These are phyloP conservation scores for Sus cebifrons DNA, from an alignment of 2,797 vertebrate genomes.

Conservation along the genomic window DNA sequence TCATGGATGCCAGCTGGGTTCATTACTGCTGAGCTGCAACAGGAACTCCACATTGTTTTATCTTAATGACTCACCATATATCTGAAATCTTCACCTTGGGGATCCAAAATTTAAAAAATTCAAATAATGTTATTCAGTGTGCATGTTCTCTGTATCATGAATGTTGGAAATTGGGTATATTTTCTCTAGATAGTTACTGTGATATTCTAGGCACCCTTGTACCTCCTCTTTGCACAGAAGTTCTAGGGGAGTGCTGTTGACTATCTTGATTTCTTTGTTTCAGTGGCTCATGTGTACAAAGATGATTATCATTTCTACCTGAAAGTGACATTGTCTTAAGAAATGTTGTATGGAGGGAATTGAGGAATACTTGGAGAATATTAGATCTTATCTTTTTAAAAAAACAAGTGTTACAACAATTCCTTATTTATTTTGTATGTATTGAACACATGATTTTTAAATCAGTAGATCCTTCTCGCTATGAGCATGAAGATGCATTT, in stretches of 20 bases:
- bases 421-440: constrained; percentile 50
- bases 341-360: neutral
- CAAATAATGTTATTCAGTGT: neutral
- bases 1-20: no score
- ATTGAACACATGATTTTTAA: constrained; percentile 58
- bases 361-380: neutral
- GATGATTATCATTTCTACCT: constrained; percentile 12
- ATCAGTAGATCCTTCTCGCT: constrained; percentile 81
- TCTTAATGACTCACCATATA: neutral
- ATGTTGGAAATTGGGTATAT: neutral
- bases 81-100: constrained; percentile 45
- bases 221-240: neutral
- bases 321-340: neutral
- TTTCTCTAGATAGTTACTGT: neutral
- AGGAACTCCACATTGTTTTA: neutral
- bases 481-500: constrained; percentile 86
- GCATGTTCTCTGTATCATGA: neutral
- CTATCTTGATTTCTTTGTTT: neutral
- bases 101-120: constrained; percentile 11
- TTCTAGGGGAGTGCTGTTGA: constrained; percentile 27
- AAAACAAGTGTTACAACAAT: neutral
- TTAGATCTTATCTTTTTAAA: constrained; percentile 4
- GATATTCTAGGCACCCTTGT: neutral
- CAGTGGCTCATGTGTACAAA: neutral
- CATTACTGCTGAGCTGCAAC: no score